These are phyloP conservation scores for Tylochromis polylepis DNA, from an alignment of 2,113 vertebrate genomes.

Conservation along the genomic window DNA sequence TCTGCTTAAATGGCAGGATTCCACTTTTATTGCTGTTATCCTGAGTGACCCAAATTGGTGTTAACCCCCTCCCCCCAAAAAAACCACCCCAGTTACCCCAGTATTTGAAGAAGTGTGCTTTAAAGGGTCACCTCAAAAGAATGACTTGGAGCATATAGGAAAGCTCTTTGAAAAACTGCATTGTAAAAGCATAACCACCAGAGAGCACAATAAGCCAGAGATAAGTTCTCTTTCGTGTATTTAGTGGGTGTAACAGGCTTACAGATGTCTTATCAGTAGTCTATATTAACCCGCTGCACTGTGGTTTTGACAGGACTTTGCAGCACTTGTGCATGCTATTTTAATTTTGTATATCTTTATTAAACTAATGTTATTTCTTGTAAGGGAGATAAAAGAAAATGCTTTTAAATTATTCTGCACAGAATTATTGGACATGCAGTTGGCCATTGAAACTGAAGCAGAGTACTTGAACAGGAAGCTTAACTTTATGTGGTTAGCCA, in stretches of 20 bases:
- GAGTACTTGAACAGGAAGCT: slow-evolving; percentile 69
- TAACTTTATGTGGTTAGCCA: slow-evolving; percentile 66
- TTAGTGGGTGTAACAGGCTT: neutral
- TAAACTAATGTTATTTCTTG: neutral
- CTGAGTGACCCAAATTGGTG: neutral
- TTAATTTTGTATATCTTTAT: neutral
- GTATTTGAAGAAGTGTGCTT: neutral
- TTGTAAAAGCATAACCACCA: slow-evolving; percentile 36
- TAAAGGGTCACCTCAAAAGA: neutral
- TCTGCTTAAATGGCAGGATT: neutral
- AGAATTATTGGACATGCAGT: neutral
- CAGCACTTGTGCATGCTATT: neutral
- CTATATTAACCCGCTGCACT: neutral
- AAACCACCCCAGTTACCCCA: neutral
- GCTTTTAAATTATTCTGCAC: neutral
- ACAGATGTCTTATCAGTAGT: slow-evolving; percentile 15
- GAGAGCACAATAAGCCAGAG: slow-evolving; percentile 40
- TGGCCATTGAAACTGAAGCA: neutral
- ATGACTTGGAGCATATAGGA: neutral
- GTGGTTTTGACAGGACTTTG: slow-evolving; percentile 1
- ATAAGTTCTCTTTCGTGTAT: neutral
- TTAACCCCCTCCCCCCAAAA: neutral
- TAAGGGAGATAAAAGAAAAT: neutral
- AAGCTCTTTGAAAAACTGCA: slow-evolving; percentile 1
- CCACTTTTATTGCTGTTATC: too few relatives aligned